phyloP scores from a whole-genome alignment of 2,797 vertebrate species.

The Cyprinella venusta region DNA sequence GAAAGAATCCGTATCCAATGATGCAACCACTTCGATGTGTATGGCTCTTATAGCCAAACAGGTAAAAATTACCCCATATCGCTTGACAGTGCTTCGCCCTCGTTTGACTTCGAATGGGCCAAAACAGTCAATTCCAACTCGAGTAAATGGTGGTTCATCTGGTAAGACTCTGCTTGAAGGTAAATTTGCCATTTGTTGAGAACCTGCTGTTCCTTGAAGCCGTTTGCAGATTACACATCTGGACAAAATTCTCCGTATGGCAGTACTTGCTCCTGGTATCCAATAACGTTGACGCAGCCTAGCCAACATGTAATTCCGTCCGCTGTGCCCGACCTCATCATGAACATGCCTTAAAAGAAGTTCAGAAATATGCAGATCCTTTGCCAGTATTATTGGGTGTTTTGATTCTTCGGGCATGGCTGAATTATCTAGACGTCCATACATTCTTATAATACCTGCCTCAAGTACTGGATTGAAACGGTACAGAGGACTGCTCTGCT shows the following conservation, averaged over 20 bases:
- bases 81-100: background rate
- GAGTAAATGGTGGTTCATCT: constrained; percentile 15
- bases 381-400: constrained; percentile 2
- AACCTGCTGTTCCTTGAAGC: background rate
- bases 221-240: constrained; percentile 1
- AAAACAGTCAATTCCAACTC: background rate
- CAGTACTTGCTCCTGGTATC: constrained; percentile 13
- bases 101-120: background rate
- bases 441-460: background rate
- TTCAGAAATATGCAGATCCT: constrained; percentile 7
- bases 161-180: background rate
- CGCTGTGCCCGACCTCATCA: background rate
- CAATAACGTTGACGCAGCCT: background rate
- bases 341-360: constrained; percentile 29
- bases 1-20: background rate
- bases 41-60: background rate
- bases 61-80: constrained; percentile 10
- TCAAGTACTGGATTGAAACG: background rate
- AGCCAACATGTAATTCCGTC: constrained; percentile 7
- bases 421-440: background rate
- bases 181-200: background rate
- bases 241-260: constrained; percentile 4
- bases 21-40: background rate
- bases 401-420: background rate
- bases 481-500: background rate